Percentiles rank a stretch among this genome's conserved stretches.
phyloP scores from a whole-genome alignment of 37 sponge, comb jelly and placozoan species.

The Eunapius fragilis region DNA sequence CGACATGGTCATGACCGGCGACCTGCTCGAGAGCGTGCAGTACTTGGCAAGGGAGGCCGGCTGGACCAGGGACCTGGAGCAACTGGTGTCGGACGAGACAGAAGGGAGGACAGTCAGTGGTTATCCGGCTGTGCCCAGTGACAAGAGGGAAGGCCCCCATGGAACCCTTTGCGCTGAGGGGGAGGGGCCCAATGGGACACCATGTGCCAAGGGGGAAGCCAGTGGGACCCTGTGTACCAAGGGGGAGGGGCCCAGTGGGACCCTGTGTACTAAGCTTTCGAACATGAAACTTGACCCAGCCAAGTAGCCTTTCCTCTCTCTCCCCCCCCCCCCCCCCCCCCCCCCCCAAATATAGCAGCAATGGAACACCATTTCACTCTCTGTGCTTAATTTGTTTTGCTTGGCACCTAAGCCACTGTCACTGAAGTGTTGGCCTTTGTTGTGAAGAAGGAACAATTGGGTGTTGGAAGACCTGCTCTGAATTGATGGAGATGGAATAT shows the following conservation, averaged over 20 bases:
- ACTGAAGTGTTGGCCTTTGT: not conserved
- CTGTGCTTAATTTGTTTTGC: too few species aligned
- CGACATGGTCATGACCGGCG: slow-evolving; percentile 74
- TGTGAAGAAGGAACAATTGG: not conserved
- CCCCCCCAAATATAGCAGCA: not conserved
- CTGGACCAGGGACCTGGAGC: slow-evolving; percentile 67
- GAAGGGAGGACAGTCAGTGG: not conserved
- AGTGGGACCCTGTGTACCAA: not conserved
- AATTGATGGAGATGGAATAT: not conserved
- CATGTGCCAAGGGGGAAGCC: not conserved
- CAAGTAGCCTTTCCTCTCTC: not conserved
- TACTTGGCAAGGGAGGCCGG: slow-evolving; percentile 54
- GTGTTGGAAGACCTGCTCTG: not conserved
- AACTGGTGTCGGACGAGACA: not conserved
- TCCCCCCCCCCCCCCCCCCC: too few species aligned
- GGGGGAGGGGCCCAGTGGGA: not conserved
- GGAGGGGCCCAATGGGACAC: not conserved
- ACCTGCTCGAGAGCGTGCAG: slow-evolving; percentile 61
- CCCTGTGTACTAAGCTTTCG: not conserved
- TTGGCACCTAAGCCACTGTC: not conserved
- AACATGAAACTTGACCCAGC: not conserved
- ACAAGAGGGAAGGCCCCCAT: not conserved
- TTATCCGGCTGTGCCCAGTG: not conserved
- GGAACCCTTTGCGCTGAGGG: not conserved
- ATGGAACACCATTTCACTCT: too few species aligned